Percentiles rank a stretch among this genome's conserved stretches.
phyloP scores from a whole-genome alignment of 2,888 invertebrate genomes.

The Perdita meconis region DNA sequence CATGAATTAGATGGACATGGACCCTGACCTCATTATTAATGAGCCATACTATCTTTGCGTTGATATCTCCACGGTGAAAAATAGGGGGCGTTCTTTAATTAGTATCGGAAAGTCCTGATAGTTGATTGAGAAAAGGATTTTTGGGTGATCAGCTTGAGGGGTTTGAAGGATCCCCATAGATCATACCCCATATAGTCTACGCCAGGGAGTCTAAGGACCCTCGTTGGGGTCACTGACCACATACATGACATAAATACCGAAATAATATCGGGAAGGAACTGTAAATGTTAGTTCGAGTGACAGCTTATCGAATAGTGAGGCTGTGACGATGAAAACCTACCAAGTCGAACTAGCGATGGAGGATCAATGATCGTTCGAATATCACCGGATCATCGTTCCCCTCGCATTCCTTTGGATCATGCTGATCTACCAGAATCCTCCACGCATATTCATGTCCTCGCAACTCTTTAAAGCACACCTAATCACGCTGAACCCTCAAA shows the following conservation, averaged over 20 bases:
- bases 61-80: slow-evolving; percentile 42
- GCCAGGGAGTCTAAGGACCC: no score
- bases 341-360: slow-evolving; percentile 62
- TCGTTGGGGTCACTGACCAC: no score
- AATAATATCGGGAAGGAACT: neutral
- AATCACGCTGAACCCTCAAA: no score
- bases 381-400: slow-evolving; percentile 73
- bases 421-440: slow-evolving; percentile 42
- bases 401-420: slow-evolving; percentile 67
- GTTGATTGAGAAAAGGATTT: neutral
- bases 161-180: no score
- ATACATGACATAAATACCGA: no score
- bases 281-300: neutral
- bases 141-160: no score
- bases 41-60: slow-evolving; percentile 26
- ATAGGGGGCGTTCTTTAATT: slow-evolving; percentile 34
- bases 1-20: neutral
- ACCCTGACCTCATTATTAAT: slow-evolving; percentile 49
- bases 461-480: neutral
- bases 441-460: neutral
- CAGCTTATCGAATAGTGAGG: slow-evolving; percentile 36
- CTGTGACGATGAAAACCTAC: slow-evolving; percentile 65
- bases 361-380: slow-evolving; percentile 69
- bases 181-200: neutral
- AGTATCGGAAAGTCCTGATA: neutral